Evolutionary conservation across 2,797 vertebrate species (phyloP).

Genomic region (Potorous gilbertii): DNA sequence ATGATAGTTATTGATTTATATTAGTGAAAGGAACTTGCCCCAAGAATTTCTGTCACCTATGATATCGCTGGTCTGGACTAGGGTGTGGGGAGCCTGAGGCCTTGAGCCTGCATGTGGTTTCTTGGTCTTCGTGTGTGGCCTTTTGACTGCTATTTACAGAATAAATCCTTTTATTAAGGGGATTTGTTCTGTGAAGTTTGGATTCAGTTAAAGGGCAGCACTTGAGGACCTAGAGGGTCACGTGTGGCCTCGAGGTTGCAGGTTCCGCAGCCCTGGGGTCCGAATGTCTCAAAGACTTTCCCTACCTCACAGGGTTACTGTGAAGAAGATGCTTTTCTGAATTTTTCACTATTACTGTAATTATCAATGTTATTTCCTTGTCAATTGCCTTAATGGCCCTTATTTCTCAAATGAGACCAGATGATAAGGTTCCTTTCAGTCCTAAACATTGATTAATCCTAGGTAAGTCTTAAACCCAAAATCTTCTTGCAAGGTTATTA

Average conservation of each 20-base stretch:
- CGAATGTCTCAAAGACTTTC: background rate
- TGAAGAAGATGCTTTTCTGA: background rate
- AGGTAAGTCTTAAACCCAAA: background rate
- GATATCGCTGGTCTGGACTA: background rate
- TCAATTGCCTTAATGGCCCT: background rate
- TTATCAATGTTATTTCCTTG: background rate
- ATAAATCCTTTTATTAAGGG: too few species aligned
- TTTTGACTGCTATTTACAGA: too few species aligned
- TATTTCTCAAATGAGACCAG: background rate
- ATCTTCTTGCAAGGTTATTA: background rate
- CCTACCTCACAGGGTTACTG: background rate
- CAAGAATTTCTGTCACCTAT: background rate
- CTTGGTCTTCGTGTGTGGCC: too few species aligned
- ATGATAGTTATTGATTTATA: background rate
- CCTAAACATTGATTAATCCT: background rate
- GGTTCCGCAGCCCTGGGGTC: too few species aligned
- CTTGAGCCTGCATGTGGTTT: too few species aligned
- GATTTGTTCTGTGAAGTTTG: too few species aligned
- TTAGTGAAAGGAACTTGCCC: background rate
- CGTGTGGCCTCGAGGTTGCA: too few species aligned
- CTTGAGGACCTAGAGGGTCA: too few species aligned
- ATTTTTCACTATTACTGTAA: background rate
- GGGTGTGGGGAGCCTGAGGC: too few species aligned
- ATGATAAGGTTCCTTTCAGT: background rate
- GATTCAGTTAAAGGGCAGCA: too few species aligned